Evolutionary conservation across 1,140 invertebrate genomes (phyloP).

Genomic region (Solenopsis fugax): DNA sequence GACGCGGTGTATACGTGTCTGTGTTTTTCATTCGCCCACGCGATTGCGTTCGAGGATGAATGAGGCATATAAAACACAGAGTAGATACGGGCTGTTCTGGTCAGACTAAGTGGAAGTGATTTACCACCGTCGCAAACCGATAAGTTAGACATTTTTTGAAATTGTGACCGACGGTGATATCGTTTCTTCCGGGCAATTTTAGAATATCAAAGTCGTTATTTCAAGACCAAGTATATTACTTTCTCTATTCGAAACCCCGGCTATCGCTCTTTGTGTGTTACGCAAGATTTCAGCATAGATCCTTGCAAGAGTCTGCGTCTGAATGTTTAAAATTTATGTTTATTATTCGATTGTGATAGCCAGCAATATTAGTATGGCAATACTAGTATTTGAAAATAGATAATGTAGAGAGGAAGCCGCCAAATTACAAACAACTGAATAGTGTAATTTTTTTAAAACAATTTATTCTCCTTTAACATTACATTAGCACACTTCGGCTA

Average conservation of each 20-base stretch:
- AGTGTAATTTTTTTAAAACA: too few relatives aligned
- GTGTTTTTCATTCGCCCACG: constrained; percentile 57
- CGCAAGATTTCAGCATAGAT: background rate
- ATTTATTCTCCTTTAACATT: too few relatives aligned
- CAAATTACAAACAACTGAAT: too few relatives aligned
- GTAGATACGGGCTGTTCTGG: constrained; percentile 59
- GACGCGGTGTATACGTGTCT: constrained; percentile 58
- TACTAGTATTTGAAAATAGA: too few relatives aligned
- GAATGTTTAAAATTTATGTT: background rate
- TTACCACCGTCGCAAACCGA: constrained; percentile 45
- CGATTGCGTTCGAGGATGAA: constrained; percentile 61
- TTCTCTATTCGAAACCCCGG: constrained; percentile 8
- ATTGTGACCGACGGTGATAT: constrained; percentile 20
- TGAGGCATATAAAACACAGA: constrained; percentile 61
- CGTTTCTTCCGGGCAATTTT: constrained; percentile 36
- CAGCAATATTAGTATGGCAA: background rate
- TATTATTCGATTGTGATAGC: background rate
- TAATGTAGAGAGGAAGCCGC: too few relatives aligned
- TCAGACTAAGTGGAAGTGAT: constrained; percentile 59
- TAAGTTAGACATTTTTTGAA: constrained; percentile 51
- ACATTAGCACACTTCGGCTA: too few relatives aligned
- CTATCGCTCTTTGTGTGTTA: background rate
- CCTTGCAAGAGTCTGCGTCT: background rate
- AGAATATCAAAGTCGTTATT: constrained; percentile 15
- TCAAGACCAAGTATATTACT: background rate